phyloP scores from a whole-genome alignment of 2,888 invertebrate genomes.

The Emmelina monodactyla region DNA sequence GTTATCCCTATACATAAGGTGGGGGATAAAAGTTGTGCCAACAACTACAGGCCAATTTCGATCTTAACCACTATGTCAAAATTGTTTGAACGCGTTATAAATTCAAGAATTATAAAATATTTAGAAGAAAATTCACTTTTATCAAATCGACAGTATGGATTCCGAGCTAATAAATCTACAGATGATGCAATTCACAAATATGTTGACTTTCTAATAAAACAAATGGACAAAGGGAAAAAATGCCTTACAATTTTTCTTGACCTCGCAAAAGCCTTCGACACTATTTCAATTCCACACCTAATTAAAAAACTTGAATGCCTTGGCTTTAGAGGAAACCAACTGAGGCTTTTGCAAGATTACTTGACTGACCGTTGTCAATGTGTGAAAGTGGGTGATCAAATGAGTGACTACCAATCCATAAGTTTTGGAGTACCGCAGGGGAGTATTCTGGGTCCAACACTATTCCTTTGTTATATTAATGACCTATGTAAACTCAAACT shows the following conservation, averaged over 20 bases:
- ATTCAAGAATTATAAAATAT: background rate
- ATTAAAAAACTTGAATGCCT: background rate
- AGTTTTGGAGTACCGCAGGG: background rate
- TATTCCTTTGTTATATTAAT: background rate
- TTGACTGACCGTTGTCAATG: background rate
- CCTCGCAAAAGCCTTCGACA: background rate
- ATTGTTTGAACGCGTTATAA: background rate
- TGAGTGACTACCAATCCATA: too few species aligned
- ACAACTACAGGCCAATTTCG: conserved; percentile 1
- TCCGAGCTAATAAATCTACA: background rate
- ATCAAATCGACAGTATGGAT: background rate
- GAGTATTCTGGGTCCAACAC: background rate
- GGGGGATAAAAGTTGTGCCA: conserved; percentile 1
- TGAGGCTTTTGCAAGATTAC: background rate
- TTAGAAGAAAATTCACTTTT: background rate
- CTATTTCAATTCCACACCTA: background rate
- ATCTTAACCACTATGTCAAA: background rate
- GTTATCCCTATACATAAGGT: background rate
- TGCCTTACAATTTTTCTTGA: conserved; percentile 1
- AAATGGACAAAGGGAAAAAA: background rate
- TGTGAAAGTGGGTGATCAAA: background rate
- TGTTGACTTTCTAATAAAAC: background rate
- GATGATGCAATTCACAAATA: background rate
- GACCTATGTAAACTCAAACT: background rate
- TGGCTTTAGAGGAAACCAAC: background rate